A percentile compares a stretch with the other conserved stretches of the same genome.
These are phyloP conservation scores for Podargus strigoides DNA, from an alignment of 2,797 vertebrate genomes.

Conservation along the genomic window DNA sequence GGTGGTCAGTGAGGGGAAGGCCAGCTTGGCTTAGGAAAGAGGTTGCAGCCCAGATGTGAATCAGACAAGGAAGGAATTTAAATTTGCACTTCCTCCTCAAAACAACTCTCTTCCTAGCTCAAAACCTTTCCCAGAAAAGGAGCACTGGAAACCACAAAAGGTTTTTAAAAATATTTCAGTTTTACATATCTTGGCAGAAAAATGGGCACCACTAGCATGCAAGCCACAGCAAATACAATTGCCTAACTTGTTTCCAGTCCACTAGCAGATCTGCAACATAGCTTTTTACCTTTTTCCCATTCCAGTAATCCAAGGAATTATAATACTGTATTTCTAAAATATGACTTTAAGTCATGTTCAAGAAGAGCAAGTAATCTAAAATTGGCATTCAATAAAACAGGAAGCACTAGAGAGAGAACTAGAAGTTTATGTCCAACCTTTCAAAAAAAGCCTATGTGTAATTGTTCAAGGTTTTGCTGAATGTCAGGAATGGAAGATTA, in stretches of 20 bases:
- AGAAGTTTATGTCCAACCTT: background rate
- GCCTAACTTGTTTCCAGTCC: background rate
- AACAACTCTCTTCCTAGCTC: background rate
- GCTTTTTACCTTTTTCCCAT: background rate
- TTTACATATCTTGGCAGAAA: background rate
- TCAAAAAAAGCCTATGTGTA: background rate
- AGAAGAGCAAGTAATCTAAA: background rate
- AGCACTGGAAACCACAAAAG: background rate
- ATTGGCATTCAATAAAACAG: background rate
- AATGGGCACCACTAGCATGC: background rate
- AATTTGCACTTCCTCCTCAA: background rate
- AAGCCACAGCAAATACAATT: background rate
- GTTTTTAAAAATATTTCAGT: background rate
- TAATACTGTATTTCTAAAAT: background rate
- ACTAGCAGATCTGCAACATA: background rate
- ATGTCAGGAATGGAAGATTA: conserved; percentile 24
- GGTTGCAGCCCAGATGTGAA: background rate
- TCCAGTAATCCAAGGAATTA: background rate
- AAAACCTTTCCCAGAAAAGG: background rate
- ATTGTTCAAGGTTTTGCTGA: conserved; percentile 37
- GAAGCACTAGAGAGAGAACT: background rate
- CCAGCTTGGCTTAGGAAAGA: background rate
- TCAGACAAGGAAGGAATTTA: background rate
- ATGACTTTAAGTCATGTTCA: background rate
- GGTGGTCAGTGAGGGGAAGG: background rate